Base-by-base conservation (phyloP, 2,113 vertebrate genomes). In the Silurus glanis region DNA sequence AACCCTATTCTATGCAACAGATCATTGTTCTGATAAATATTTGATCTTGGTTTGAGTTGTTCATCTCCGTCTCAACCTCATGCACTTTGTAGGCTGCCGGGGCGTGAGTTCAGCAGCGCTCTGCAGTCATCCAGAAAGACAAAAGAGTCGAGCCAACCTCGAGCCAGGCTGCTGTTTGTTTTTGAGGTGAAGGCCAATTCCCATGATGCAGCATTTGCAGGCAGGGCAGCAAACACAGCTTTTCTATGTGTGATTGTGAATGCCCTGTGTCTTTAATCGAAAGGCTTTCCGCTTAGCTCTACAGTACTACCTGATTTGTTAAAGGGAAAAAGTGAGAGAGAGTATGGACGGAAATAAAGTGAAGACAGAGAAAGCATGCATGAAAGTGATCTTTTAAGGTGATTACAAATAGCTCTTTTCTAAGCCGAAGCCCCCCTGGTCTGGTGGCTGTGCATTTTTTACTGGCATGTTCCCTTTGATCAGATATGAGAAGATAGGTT, bases 401-500 rank as follows among this genome's bases (percentile, higher is more conserved):
- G 66, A 75, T 66, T 72, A 79, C 81, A 88, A 84, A 86, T 47
- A 1, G 49, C 25, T n/a, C 84, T 28, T 58, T 75, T 83, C 21
- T 45, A 66, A 61, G 53, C 19, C 76, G 49, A 58, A 74, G 61
- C 47, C 86, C 23, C 78, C 19, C 71, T 59, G 47, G 67, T 85
- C 72, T 86, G 75, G 80, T 67, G 59, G 80, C 78, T 89, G 84
- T 84, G 81, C 75, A n/a, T 89, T 83, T 86, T 83, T 55, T 55
- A 79, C 86, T 86, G 86, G 82, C 87, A 88, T 91, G 86, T 87
- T 85, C 61, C 82, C 90, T 94, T 93, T 94, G 92, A 94, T 93
- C 90, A 84, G 89, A 89, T 82, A 23, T 85, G 83, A 92, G 90
- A 91, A 88, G 85, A 79, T 80, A 47, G 78, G 93, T 92, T 94